These are phyloP conservation scores for Herminia tarsipennalis DNA, from an alignment of 2,888 invertebrate genomes.

Conservation along the genomic window DNA sequence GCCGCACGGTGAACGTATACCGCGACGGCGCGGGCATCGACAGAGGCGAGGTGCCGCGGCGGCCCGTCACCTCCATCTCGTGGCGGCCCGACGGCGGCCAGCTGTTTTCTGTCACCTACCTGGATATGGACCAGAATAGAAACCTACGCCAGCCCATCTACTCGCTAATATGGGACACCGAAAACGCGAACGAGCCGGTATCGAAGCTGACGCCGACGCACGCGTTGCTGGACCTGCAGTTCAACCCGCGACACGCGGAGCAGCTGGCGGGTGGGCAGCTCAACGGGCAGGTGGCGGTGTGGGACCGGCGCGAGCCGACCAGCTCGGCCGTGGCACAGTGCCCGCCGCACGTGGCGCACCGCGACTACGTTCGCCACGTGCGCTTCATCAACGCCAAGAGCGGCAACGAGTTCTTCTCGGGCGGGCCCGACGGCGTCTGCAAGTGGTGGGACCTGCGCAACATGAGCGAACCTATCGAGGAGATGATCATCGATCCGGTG, in stretches of 20 bases:
- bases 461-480: conserved; percentile 87
- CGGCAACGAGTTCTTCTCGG: conserved; percentile 96
- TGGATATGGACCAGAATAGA: conserved; percentile 87
- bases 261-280: conserved; percentile 88
- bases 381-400: conserved; percentile 97
- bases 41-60: too few relatives aligned
- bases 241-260: conserved; percentile 92
- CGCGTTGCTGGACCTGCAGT: conserved; percentile 92
- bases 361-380: conserved; percentile 93
- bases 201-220: conserved; percentile 87
- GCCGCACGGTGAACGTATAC: conserved; percentile 94
- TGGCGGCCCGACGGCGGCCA: conserved; percentile 95
- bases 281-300: conserved; percentile 88
- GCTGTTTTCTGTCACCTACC: conserved; percentile 93
- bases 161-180: conserved; percentile 95
- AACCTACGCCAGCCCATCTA: conserved; percentile 21
- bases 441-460: conserved; percentile 92
- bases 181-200: conserved; percentile 91
- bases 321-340: conserved; percentile 89
- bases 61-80: conserved; percentile 91
- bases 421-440: conserved; percentile 95
- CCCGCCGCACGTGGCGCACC: conserved; percentile 92
- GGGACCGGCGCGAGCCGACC: conserved; percentile 91
- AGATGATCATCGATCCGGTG: conserved; percentile 88
- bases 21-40: conserved; percentile 88